These are phyloP conservation scores for Sebastiscus tertius DNA, from an alignment of 2,797 vertebrate genomes.

Conservation along the genomic window DNA sequence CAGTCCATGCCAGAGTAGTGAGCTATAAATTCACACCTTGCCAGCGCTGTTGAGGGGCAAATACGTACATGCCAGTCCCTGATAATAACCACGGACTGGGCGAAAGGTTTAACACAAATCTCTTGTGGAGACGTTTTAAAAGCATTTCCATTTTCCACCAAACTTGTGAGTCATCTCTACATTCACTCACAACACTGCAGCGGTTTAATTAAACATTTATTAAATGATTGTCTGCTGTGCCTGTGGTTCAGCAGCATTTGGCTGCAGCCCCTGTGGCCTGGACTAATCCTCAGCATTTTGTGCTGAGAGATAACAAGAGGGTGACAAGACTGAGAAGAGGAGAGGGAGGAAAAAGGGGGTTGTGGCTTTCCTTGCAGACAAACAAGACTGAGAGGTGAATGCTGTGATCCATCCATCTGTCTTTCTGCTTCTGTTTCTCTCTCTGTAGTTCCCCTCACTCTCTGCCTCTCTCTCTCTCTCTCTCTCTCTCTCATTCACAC, in stretches of 20 bases:
- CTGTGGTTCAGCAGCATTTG: conserved; percentile 44
- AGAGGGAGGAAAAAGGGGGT: conserved; percentile 21
- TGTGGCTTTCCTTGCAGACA: conserved; percentile 48
- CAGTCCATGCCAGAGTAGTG: not conserved
- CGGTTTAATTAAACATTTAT: conserved; percentile 61
- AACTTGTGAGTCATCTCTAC: conserved; percentile 16
- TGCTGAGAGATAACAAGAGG: conserved; percentile 62
- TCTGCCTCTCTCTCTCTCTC: conserved; percentile 20
- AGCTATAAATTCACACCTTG: not conserved
- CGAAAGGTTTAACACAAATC: not conserved
- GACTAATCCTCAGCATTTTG: conserved; percentile 67
- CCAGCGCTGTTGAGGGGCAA: conserved; percentile 64
- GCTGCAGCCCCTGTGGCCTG: conserved; percentile 49
- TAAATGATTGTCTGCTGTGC: conserved; percentile 49
- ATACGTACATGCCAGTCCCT: conserved; percentile 71
- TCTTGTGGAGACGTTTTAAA: not conserved
- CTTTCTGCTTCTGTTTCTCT: conserved; percentile 10
- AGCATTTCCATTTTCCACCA: conserved; percentile 5
- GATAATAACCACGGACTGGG: conserved; percentile 43
- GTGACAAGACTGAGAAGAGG: conserved; percentile 35
- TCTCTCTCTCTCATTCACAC: not conserved
- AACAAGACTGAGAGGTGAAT: conserved; percentile 53
- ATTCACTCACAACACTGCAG: conserved; percentile 4
- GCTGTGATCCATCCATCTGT: conserved; percentile 57
- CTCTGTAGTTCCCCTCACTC: conserved; percentile 5